phyloP scores from a whole-genome alignment of 1,140 invertebrate species.

The Xylocopa sonorina region DNA sequence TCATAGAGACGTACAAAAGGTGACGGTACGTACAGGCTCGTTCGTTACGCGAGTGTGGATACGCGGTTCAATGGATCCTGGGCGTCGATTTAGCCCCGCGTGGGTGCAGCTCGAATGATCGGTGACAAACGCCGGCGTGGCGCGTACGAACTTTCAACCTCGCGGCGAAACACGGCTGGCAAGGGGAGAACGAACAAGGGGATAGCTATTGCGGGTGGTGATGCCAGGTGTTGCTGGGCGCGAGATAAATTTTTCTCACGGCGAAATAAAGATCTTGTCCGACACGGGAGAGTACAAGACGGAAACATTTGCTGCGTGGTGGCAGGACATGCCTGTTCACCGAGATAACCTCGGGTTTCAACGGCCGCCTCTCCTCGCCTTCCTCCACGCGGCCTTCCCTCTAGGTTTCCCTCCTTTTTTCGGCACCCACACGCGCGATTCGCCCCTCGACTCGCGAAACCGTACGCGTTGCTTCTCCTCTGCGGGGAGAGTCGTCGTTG shows the following conservation, averaged over 20 bases:
- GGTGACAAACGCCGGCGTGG: slow-evolving; percentile 1
- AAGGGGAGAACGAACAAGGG: neutral
- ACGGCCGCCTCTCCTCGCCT: slow-evolving; percentile 45
- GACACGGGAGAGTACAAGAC: slow-evolving; percentile 66
- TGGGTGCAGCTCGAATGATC: slow-evolving; percentile 44
- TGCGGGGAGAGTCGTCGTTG: neutral
- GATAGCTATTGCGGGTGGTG: slow-evolving; percentile 39
- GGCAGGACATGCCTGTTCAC: slow-evolving; percentile 65
- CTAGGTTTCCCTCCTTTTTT: slow-evolving; percentile 8
- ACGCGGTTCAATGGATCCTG: slow-evolving; percentile 29
- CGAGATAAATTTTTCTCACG: slow-evolving; percentile 63
- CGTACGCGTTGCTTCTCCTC: neutral
- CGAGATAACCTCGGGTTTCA: slow-evolving; percentile 62
- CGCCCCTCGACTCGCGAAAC: slow-evolving; percentile 4
- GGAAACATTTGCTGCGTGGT: slow-evolving; percentile 64
- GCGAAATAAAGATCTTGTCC: slow-evolving; percentile 68
- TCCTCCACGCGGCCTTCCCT: slow-evolving; percentile 9
- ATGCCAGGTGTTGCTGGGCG: slow-evolving; percentile 43
- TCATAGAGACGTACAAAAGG: neutral
- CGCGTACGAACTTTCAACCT: slow-evolving; percentile 15
- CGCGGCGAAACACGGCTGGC: neutral
- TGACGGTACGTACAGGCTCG: slow-evolving; percentile 8
- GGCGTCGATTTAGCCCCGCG: slow-evolving; percentile 41
- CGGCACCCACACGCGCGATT: slow-evolving; percentile 41
- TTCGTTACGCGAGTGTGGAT: slow-evolving; percentile 23